These are phyloP conservation scores for Anthopleura sola DNA, from an alignment of 64 coral and sea anemone species.

Conservation along the genomic window DNA sequence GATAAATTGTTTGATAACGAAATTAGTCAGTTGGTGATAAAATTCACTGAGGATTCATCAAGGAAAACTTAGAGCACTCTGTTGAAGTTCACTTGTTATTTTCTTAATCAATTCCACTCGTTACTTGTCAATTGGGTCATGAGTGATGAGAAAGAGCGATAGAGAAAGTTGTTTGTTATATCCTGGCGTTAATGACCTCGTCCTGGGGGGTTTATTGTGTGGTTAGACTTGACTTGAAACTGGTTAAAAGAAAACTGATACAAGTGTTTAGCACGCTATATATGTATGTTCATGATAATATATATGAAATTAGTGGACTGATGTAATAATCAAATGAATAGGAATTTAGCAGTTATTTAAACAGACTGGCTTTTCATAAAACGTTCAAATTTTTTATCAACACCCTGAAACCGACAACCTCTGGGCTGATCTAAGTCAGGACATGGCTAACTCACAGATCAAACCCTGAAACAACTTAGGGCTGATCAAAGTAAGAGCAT, in stretches of 20 bases:
- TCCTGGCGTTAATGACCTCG: neutral
- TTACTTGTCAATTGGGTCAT: neutral
- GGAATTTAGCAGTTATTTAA: neutral
- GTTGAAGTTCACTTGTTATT: neutral
- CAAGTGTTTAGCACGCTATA: neutral
- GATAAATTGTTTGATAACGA: neutral
- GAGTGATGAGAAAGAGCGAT: neutral
- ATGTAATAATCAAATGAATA: no score
- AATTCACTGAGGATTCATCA: no score
- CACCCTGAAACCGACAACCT: no score
- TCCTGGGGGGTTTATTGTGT: neutral
- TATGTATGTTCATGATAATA: neutral
- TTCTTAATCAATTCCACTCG: neutral
- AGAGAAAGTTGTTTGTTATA: neutral
- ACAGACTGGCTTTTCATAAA: neutral
- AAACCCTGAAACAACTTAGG: no score
- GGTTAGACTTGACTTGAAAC: neutral
- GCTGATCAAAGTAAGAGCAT: no score
- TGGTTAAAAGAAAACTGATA: neutral
- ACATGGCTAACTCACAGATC: no score
- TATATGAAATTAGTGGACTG: neutral
- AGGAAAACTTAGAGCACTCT: no score
- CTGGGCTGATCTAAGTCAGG: no score
- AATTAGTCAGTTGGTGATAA: neutral
- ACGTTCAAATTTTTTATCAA: no score